These are phyloP conservation scores for Sabatieria punctata DNA, from an alignment of 2,888 invertebrate genomes.

Conservation along the genomic window DNA sequence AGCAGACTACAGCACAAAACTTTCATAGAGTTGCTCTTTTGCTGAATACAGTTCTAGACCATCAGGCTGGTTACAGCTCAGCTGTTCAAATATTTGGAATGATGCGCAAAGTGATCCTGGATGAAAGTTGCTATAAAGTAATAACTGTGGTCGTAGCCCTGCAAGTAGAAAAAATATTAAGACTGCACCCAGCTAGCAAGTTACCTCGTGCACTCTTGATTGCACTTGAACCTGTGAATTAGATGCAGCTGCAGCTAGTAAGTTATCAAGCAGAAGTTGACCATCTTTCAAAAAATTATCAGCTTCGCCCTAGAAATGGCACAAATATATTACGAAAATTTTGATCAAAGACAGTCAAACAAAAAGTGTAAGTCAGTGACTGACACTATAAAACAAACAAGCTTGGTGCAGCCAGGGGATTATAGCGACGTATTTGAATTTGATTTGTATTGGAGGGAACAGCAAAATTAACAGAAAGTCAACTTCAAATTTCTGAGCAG, in stretches of 20 bases:
- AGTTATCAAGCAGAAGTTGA: conserved; percentile 51
- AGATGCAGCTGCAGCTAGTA: conserved; percentile 53
- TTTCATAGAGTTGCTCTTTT: neutral
- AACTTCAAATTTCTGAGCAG: too few species aligned
- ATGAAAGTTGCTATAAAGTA: conserved; percentile 79
- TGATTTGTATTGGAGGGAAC: too few species aligned
- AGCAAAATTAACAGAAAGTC: too few species aligned
- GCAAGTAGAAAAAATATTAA: conserved; percentile 8
- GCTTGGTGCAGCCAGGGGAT: too few species aligned
- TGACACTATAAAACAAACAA: too few species aligned
- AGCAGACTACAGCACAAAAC: neutral
- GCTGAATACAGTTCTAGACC: too few species aligned
- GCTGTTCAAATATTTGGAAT: conserved; percentile 50
- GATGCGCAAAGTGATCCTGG: conserved; percentile 76
- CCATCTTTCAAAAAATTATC: conserved; percentile 13
- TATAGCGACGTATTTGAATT: too few species aligned
- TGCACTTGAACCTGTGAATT: conserved; percentile 38
- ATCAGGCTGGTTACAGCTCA: too few species aligned
- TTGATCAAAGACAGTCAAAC: conserved; percentile 56
- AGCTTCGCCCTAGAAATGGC: conserved; percentile 5
- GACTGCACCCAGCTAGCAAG: conserved; percentile 2
- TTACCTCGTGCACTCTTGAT: conserved; percentile 30
- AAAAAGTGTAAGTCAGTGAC: too few species aligned
- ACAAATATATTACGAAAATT: conserved; percentile 35
- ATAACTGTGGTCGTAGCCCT: conserved; percentile 87